A percentile compares a stretch with the other conserved stretches of the same genome.
Conservation (phyloP, 2,888 invertebrate species). For the Pandemis heparana region DNA sequence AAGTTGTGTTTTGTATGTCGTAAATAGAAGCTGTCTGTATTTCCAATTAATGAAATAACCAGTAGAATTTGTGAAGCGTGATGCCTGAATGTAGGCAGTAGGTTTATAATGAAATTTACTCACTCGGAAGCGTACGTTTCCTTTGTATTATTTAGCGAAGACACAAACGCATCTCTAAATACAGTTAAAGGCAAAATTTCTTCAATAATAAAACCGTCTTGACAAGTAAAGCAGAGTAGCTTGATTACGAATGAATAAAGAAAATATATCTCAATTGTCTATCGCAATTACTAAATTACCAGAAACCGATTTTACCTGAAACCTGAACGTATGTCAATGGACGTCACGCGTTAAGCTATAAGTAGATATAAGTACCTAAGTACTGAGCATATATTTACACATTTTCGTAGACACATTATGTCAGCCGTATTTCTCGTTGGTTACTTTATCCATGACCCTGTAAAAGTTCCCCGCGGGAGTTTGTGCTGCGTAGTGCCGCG, state of each 20-base stretch:
- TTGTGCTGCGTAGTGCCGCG: slow-evolving; percentile 28
- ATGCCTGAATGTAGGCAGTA: background rate
- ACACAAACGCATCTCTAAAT: slow-evolving; percentile 12
- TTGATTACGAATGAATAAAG: slow-evolving; percentile 8
- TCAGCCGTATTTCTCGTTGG: slow-evolving; percentile 34
- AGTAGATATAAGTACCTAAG: background rate
- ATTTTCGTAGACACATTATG: slow-evolving; percentile 25
- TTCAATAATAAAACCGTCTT: slow-evolving; percentile 2
- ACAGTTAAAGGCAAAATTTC: background rate
- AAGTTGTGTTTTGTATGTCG: background rate
- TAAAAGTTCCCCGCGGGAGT: slow-evolving; percentile 36
- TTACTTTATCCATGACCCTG: slow-evolving; percentile 39
- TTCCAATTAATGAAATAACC: slow-evolving; percentile 10
- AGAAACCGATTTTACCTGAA: background rate
- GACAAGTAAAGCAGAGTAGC: slow-evolving; percentile 1
- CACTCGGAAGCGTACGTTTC: slow-evolving; percentile 20
- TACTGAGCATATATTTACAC: slow-evolving; percentile 1
- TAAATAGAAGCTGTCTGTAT: background rate
- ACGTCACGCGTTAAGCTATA: background rate
- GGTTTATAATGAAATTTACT: slow-evolving; percentile 26
- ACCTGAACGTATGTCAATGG: slow-evolving; percentile 5
- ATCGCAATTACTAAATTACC: slow-evolving; percentile 6
- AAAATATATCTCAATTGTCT: slow-evolving; percentile 9
- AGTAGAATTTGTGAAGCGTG: slow-evolving; percentile 7
- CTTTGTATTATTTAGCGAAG: slow-evolving; percentile 20